Evolutionary conservation across 2,888 invertebrate species (phyloP), one percentile per base, ranked within the genome.

Genomic region (Acanthopleura granulata): DNA sequence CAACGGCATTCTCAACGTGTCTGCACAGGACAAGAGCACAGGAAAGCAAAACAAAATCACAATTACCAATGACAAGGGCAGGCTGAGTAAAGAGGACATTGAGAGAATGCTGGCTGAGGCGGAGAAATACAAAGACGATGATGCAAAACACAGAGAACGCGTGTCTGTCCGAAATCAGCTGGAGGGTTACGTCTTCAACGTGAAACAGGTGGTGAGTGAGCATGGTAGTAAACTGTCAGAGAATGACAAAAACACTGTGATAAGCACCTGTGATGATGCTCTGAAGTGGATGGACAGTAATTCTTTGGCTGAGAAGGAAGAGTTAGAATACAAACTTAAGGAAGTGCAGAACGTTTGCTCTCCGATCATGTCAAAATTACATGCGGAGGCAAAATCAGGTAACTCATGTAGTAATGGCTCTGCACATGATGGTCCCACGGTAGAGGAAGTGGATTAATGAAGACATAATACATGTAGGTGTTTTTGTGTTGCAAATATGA

Each of bases 41-140:
- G 96, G 96, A 0, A 94, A 93, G 77, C 93, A 93, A 0, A 95
- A 95, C 87, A 93, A 94, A 84, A 96, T 96, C 80, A 95, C 95
- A 49, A 96, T 96, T 76, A 95, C 95, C 4, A 96, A 96, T 85
- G 96, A 96, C 87, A 96, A 95, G 86, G 96, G 96, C 0, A 93
- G 96, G 6, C 92, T 96, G 15, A 94, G 94, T 76, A 95, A 96
- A 88, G 94, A 93, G n/a, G 96, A 97, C 75, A 96, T 96, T 75
- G 96, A 97, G 83, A 93, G 94, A 80, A 96, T 89, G 89, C 84
- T 89, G 61, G 77, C 79, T 27, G 88, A 89, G 0, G 89, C 88
- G 0, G 87, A 89, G 73, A 82, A 82, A 76, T 89, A 86, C 82
- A 83, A 81, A 75, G 85, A 84, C 0, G 89, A 88, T 69, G 89